These are phyloP conservation scores for Lemur catta DNA, from an alignment of 2,797 vertebrate genomes.

Conservation along the genomic window DNA sequence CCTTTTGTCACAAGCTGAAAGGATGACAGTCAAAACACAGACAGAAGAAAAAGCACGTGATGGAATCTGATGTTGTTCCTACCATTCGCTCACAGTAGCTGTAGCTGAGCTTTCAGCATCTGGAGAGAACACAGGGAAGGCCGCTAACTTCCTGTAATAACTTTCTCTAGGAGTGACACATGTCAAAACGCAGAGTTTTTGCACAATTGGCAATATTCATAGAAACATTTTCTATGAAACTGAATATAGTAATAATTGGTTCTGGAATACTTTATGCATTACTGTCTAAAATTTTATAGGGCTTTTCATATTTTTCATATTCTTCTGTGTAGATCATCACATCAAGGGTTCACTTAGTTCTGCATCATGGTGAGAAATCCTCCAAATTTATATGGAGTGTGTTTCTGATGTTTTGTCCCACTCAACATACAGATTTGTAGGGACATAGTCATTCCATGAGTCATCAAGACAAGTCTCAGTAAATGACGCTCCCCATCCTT, in stretches of 20 bases:
- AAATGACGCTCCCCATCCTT: neutral
- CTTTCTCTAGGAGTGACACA: neutral
- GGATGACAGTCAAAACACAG: slow-evolving; percentile 65
- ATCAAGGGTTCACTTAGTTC: neutral
- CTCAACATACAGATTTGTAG: neutral
- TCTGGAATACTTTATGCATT: neutral
- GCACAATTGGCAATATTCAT: neutral
- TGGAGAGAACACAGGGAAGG: neutral
- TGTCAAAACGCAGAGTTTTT: slow-evolving; percentile 29
- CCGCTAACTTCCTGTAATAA: neutral
- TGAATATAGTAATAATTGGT: neutral
- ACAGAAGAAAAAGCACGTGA: neutral
- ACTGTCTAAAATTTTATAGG: neutral
- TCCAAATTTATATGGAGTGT: neutral
- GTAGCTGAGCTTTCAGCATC: neutral
- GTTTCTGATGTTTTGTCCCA: neutral
- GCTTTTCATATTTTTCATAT: neutral
- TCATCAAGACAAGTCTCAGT: neutral
- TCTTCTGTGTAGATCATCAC: neutral
- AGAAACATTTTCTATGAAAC: neutral
- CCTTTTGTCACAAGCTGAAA: slow-evolving; percentile 58
- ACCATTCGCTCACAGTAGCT: neutral
- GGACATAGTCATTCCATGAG: neutral
- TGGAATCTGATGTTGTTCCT: neutral
- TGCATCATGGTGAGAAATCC: neutral